Evolutionary conservation across 2,113 vertebrate species (phyloP).

Genomic region (Neodontobutis hainanensis): DNA sequence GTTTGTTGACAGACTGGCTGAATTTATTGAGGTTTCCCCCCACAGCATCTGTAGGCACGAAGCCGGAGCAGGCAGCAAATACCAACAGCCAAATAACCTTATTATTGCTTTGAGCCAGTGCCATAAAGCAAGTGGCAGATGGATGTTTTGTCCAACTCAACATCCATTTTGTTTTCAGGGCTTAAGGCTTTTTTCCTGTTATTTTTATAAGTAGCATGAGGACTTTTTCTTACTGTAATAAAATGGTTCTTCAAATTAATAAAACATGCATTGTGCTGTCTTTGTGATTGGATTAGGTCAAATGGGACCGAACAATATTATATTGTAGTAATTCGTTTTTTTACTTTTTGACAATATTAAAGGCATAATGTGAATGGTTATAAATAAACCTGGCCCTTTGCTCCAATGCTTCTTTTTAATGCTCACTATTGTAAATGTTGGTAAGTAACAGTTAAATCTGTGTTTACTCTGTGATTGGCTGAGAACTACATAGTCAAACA

Average conservation of each 20-base stretch:
- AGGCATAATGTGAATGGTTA: no score
- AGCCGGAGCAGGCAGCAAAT: slow-evolving; percentile 63
- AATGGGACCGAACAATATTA: no score
- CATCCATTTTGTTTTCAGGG: slow-evolving; percentile 65
- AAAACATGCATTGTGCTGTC: neutral
- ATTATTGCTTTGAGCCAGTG: slow-evolving; percentile 68
- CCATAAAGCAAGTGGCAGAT: slow-evolving; percentile 64
- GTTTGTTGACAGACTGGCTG: slow-evolving; percentile 66
- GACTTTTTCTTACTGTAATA: slow-evolving; percentile 28
- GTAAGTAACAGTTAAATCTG: no score
- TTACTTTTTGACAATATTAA: no score
- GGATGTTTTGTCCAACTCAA: slow-evolving; percentile 63
- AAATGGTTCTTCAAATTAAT: neutral
- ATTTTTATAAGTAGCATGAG: slow-evolving; percentile 47
- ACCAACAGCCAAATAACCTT: slow-evolving; percentile 69
- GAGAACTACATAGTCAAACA: no score
- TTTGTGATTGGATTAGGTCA: neutral
- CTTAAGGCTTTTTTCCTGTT: slow-evolving; percentile 57
- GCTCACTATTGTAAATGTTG: no score
- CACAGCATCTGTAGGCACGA: slow-evolving; percentile 67
- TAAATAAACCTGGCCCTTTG: no score
- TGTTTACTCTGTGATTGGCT: no score
- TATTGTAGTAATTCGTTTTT: no score
- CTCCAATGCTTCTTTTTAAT: no score
- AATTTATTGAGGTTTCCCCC: slow-evolving; percentile 65